A percentile compares a stretch with the other conserved stretches of the same genome.
Evolutionary conservation across 2,113 vertebrate species (phyloP).

Genomic region (Otocyon megalotis): DNA sequence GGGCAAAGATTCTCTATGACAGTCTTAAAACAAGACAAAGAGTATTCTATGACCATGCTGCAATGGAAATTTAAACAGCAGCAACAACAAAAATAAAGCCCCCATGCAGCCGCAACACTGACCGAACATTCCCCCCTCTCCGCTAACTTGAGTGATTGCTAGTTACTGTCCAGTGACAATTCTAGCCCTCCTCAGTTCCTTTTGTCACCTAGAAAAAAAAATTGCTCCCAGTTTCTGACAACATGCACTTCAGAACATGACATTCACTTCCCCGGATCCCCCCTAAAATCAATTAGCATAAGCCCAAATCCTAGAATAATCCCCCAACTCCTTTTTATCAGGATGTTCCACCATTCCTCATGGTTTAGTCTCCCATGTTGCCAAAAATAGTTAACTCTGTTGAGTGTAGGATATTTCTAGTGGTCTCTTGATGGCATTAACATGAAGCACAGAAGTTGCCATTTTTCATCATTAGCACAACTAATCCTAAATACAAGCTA

Average conservation of each 20-base stretch:
- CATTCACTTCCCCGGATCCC: background rate
- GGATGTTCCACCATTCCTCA: background rate
- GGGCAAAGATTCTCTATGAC: background rate
- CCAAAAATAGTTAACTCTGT: background rate
- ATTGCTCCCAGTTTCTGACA: background rate
- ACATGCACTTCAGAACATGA: background rate
- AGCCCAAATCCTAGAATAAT: background rate
- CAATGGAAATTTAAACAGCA: slow-evolving; percentile 39
- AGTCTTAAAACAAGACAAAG: background rate
- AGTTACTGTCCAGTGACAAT: background rate
- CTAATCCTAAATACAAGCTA: background rate
- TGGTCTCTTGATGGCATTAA: background rate
- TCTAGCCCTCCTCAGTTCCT: background rate
- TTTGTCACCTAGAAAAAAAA: background rate
- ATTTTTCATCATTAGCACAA: background rate
- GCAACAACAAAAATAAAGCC: background rate
- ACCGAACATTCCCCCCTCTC: background rate
- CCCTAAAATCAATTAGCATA: background rate
- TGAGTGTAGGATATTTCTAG: background rate
- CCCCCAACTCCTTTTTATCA: background rate
- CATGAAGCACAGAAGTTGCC: background rate
- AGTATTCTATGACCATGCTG: background rate
- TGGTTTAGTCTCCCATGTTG: background rate
- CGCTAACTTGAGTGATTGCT: background rate
- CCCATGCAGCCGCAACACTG: background rate